Evolutionary conservation across 2,888 invertebrate genomes (phyloP), one percentile per base, ranked within the genome.

Genomic region (Trachelus tabidus): DNA sequence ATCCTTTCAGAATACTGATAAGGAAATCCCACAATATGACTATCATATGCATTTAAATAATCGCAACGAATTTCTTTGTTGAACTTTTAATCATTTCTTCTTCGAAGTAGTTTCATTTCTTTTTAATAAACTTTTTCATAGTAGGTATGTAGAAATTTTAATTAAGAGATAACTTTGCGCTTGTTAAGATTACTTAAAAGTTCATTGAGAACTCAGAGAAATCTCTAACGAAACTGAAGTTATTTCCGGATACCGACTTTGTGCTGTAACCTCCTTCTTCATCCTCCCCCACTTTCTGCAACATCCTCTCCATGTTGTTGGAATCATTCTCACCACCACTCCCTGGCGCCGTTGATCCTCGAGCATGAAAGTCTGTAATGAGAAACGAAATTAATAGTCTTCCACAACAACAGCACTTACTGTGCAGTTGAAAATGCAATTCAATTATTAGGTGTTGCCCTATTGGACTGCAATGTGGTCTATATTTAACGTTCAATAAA

Each of bases 231-330:
- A 79, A 78, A 89, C 86, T 86, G 82, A 87, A 88, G 88, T 86
- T 90, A 90, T 90, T 90, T 90, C 85, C 82, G 85, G 87, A 56
- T 76, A 78, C 75, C 75, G 35, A 86, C 83, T 82, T 83, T 84
- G 80, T 83, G 82, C 82, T 79, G 76, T 79, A 81, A 81, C 81
- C 81, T 83, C 82, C 77, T 81, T 80, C 76, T 80, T 83, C 78
- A 68, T 71, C 78, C 81, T 81, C 79, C 56, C 56, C 83, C 83
- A 75, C 80, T 78, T 83, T 79, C 77, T 80, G 56, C 56, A 56
- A 35, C 74, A 34, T n/a, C 33, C 74, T 35, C 74, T 37, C 35
- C 30, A 74, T 74, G n/a, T 15, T 34, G 12, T 35, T n/a, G 34
- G 35, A 30, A 74, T 30, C 30, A 34, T 33, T 35, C 34, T 30